Percentiles rank a stretch among this genome's conserved stretches.
Conservation (phyloP, 2,797 vertebrate genomes). For the Chiloscyllium punctatum region DNA sequence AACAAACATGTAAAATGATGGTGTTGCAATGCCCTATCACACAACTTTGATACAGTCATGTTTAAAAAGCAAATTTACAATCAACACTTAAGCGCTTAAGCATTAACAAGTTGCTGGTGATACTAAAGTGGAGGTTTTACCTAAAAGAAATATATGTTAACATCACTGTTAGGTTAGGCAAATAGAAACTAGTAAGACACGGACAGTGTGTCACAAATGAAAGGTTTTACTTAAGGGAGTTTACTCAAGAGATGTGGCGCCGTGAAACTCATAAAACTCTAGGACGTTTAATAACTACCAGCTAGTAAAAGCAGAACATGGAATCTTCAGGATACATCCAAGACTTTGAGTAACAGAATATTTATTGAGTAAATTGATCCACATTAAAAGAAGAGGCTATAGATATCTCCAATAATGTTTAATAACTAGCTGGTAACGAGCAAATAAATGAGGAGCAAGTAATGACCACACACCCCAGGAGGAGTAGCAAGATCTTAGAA, state of each 20-base stretch:
- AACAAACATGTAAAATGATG: no score
- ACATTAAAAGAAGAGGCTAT: slow-evolving; percentile 16
- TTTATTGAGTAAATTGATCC: slow-evolving; percentile 45
- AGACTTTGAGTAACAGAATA: slow-evolving; percentile 40
- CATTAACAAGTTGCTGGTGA: neutral
- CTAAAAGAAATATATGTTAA: neutral
- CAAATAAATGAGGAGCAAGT: slow-evolving; percentile 24
- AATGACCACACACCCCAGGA: slow-evolving; percentile 19
- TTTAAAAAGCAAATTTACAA: neutral
- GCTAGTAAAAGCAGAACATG: slow-evolving; percentile 45
- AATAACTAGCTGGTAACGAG: slow-evolving; percentile 31
- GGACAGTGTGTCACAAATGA: slow-evolving; percentile 46
- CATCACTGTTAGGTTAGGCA: slow-evolving; percentile 53
- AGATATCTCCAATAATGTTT: slow-evolving; percentile 33
- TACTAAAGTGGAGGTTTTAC: neutral
- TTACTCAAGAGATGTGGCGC: slow-evolving; percentile 54
- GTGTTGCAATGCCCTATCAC: neutral
- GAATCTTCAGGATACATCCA: slow-evolving; percentile 44
- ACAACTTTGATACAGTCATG: neutral
- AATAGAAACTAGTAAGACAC: slow-evolving; percentile 47
- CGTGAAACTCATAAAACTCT: slow-evolving; percentile 54
- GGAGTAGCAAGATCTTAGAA: slow-evolving; percentile 31
- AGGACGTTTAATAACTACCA: slow-evolving; percentile 47
- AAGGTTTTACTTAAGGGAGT: slow-evolving; percentile 44
- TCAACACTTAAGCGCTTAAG: neutral